A percentile compares a stretch with the other conserved stretches of the same genome.
Evolutionary conservation across 1,140 invertebrate species (phyloP).

Genomic region (Pogonomyrmex californicus): DNA sequence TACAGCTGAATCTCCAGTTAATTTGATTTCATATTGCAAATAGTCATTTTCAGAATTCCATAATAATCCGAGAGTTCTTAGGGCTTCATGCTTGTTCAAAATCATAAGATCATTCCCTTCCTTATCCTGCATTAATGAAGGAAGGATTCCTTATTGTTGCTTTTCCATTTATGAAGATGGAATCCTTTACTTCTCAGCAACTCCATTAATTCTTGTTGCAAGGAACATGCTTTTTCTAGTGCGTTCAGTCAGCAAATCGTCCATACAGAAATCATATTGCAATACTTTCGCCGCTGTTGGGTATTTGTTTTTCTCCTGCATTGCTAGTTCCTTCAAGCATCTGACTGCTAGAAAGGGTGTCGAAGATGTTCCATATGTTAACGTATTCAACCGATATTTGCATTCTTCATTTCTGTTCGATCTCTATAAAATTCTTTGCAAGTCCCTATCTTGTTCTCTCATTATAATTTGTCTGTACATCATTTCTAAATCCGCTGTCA

Average conservation of each 20-base stretch:
- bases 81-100: neutral
- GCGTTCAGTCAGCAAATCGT: neutral
- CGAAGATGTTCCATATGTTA: neutral
- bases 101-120: neutral
- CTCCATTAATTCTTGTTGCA: neutral
- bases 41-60: neutral
- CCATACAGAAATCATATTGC: neutral
- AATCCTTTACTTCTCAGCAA: neutral
- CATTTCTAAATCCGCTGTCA: neutral
- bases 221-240: neutral
- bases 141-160: neutral
- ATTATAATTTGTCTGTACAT: neutral
- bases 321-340: neutral
- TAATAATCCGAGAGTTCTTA: neutral
- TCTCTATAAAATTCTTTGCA: neutral
- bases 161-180: neutral
- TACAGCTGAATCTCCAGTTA: no score
- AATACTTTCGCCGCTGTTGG: neutral
- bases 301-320: neutral
- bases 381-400: neutral
- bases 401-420: neutral
- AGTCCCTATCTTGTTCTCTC: neutral
- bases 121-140: neutral
- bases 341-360: neutral
- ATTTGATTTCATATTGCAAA: neutral